Percentiles rank a stretch among this genome's conserved stretches.
Evolutionary conservation across 2,888 invertebrate genomes (phyloP).

Genomic region (Eupithecia tripunctaria): DNA sequence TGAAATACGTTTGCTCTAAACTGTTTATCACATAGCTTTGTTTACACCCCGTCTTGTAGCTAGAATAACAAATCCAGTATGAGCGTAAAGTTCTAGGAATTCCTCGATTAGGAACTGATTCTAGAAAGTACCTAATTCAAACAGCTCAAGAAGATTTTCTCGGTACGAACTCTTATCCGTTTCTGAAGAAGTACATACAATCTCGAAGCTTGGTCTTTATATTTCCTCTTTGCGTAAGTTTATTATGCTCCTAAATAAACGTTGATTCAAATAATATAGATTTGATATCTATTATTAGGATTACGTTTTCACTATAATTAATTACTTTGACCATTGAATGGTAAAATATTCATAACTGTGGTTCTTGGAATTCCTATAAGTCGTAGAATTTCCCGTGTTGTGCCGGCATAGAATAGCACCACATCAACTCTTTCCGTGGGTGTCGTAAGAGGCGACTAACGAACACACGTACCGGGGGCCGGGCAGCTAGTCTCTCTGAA

Average conservation of each 20-base stretch:
- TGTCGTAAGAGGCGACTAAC: no score
- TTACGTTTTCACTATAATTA: not conserved
- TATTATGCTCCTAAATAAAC: not conserved
- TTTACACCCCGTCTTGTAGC: slow-evolving; percentile 55
- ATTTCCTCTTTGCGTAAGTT: not conserved
- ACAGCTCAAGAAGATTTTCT: not conserved
- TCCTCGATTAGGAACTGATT: slow-evolving; percentile 44
- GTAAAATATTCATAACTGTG: not conserved
- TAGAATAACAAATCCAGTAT: slow-evolving; percentile 53
- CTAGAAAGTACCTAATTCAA: slow-evolving; percentile 30
- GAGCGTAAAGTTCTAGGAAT: slow-evolving; percentile 49
- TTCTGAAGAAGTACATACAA: not conserved
- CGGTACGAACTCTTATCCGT: not conserved
- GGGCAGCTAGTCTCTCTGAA: no score
- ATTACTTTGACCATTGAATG: not conserved
- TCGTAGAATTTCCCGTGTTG: no score
- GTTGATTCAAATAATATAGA: not conserved
- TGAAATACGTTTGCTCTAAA: slow-evolving; percentile 54
- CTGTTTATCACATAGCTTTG: slow-evolving; percentile 53
- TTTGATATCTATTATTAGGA: not conserved
- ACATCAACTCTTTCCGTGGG: no score
- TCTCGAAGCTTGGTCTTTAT: not conserved
- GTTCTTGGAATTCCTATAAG: slow-evolving; percentile 20
- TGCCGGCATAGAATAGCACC: no score
- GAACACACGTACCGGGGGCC: no score